Evolutionary conservation across 2,113 vertebrate genomes (phyloP), one percentile per base, ranked within the genome.

Genomic region (Urocynchramus pylzowi): DNA sequence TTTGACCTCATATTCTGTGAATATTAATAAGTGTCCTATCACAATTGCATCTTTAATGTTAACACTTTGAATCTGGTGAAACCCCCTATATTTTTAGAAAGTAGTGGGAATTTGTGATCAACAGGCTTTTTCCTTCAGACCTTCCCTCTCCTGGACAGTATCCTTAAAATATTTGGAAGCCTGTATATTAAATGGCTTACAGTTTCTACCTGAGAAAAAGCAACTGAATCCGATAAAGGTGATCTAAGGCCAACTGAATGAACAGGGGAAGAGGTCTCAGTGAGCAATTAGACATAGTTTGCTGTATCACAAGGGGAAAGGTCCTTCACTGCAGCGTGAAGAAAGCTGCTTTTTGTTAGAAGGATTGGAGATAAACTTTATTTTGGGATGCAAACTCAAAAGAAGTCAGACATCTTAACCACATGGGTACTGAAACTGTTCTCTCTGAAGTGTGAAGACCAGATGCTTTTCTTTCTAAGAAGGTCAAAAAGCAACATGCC

Each of bases 231-330:
- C 5, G 4, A 47, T 84, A 95, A 87, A 96, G 82, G 77, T 93
- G 80, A 84, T 37, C 37, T 52, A 57, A 89, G 78, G 74, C 82
- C 80, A 96, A 60, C 24, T 83, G 82, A 97, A 94, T 49, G n/a
- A 96, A 82, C 84, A 95, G 68, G 59, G 81, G n/a, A 88, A 96
- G 94, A 95, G 41, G 59, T 19, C 73, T 95, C n/a, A 17, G 65
- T 93, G 93, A 94, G 90, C 31, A 47, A 91, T 65, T 82, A 94
- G 63, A 80, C 44, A 64, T 90, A 92, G 74, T 94, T 96, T 82
- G 76, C 52, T 89, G 7, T 52, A 54, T 71, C 23, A 37, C 30
- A 71, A 69, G 73, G 39, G 91, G 89, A 69, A 87, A 41, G 14
- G 78, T 93, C 54, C 39, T 80, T 86, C 37, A 77, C 56, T 71